Evolutionary conservation across 2,888 invertebrate species (phyloP).

Genomic region (Entomobrya proxima): DNA sequence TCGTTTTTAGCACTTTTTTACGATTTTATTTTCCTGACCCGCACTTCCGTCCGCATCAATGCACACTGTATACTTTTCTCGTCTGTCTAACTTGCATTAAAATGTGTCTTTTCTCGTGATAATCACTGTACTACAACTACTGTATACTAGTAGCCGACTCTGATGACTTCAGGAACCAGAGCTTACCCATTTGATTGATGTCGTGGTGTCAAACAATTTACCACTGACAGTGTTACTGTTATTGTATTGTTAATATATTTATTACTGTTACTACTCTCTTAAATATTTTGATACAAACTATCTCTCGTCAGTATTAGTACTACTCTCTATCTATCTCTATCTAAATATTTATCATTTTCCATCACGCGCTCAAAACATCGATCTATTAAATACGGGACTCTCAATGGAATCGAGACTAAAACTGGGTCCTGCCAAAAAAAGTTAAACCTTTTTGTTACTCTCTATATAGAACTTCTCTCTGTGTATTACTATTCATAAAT

Average conservation of each 20-base stretch:
- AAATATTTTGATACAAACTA: conserved; percentile 38
- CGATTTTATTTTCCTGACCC: too few relatives aligned
- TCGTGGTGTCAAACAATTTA: conserved; percentile 58
- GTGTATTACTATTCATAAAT: not conserved
- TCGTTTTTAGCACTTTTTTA: too few relatives aligned
- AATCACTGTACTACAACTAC: conserved; percentile 61
- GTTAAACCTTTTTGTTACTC: not conserved
- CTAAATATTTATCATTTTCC: conserved; percentile 30
- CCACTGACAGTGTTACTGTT: conserved; percentile 60
- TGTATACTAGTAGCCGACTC: conserved; percentile 69
- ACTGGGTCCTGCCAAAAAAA: conserved; percentile 45
- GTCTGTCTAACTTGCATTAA: too few relatives aligned
- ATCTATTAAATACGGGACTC: conserved; percentile 60
- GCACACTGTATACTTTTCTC: not conserved
- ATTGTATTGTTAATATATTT: conserved; percentile 46
- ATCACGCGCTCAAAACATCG: conserved; percentile 11
- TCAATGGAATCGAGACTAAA: conserved; percentile 62
- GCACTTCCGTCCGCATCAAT: too few relatives aligned
- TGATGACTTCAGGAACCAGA: conserved; percentile 67
- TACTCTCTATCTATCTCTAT: too few relatives aligned
- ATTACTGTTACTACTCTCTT: conserved; percentile 45
- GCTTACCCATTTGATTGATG: conserved; percentile 57
- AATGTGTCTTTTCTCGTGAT: conserved; percentile 34
- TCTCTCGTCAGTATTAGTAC: conserved; percentile 18
- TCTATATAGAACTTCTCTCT: not conserved